Conservation (phyloP, 1,140 invertebrate species). For the Armadillidium nasatum region DNA sequence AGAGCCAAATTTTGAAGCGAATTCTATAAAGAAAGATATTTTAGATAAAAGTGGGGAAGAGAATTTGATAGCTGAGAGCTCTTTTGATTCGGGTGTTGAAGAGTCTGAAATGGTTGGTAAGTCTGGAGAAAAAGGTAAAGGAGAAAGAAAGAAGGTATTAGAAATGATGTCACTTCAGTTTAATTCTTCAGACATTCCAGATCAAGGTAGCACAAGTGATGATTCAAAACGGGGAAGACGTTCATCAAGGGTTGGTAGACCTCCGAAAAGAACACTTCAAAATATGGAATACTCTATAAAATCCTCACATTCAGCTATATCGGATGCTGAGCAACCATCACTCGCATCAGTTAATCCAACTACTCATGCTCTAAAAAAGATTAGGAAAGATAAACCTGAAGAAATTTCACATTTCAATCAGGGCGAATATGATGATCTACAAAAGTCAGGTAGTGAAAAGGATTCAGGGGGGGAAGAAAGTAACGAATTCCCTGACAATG, state of each 20-base stretch:
- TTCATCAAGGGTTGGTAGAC: constrained; percentile 27
- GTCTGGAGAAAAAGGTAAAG: constrained; percentile 17
- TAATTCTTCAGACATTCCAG: constrained; percentile 36
- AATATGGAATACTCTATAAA: constrained; percentile 22
- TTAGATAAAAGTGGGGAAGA: too few species aligned
- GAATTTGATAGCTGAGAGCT: neutral
- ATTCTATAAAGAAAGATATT: too few species aligned
- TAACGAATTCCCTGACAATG: constrained; percentile 25
- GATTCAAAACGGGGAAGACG: constrained; percentile 27
- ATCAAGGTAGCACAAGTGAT: constrained; percentile 24
- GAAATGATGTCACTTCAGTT: constrained; percentile 41
- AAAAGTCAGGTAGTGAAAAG: constrained; percentile 39
- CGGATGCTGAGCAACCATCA: constrained; percentile 16
- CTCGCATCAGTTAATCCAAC: constrained; percentile 22
- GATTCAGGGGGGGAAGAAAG: constrained; percentile 32
- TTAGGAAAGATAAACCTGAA: constrained; percentile 19
- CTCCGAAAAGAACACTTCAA: constrained; percentile 30
- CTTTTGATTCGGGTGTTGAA: neutral
- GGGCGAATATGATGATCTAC: neutral
- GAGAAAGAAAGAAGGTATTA: constrained; percentile 37
- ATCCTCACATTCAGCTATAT: neutral
- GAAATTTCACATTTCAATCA: constrained; percentile 3
- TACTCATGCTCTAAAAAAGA: constrained; percentile 24
- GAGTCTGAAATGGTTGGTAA: neutral
- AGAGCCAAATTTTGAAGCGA: too few species aligned